Base-by-base conservation (phyloP, 2,113 vertebrate species). In the Rafetus swinhoei region DNA sequence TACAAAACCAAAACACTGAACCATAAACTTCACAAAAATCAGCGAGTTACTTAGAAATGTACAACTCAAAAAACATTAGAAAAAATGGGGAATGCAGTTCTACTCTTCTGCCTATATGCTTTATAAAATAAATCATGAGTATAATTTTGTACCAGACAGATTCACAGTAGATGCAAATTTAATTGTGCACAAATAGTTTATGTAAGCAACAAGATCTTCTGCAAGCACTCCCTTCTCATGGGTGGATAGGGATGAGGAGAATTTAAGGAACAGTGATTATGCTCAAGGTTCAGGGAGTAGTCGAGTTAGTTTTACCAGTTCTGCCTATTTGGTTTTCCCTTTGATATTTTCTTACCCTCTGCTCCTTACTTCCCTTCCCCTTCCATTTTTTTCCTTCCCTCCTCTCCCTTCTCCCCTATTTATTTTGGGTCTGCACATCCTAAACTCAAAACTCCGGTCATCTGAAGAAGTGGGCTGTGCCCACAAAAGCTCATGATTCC, bases 1-100 rank as follows among this genome's bases (percentile, higher is more conserved):
- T 99, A 94, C 15, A 62, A 1, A 89, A 16, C 93, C 57, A 93
- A 50, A 24, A 55, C 39, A 57, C 32, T 16, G 74, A 76, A 14
- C 10, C 19, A 11, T 4, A 4, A 27, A 15, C 13, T 9, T 69
- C 24, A 90, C 79, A 85, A 19, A 25, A 9, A 18, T 0, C 2
- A 0, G 6, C 9, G 18, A 86, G 74, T 57, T 7, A 77, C 39
- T 11, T 15, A 77, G 24, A 50, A 77, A 50, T 77, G 4, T 50
- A 13, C 13, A 77, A 3, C 59, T 81, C 27, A 72, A 72, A 7
- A 87, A 77, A 52, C 4, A 85, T 4, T 69, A 19, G 77, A 79
- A 92, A 5, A 4, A 90, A 86, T 14, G 12, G 24, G 35, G 22
- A 50, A 50, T 14, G 39, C 35, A 77, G 13, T 50, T 77, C 35